Percentiles rank a stretch among this genome's conserved stretches.
Evolutionary conservation across 1,140 invertebrate genomes (phyloP).

Genomic region (Platorchestia sp.): DNA sequence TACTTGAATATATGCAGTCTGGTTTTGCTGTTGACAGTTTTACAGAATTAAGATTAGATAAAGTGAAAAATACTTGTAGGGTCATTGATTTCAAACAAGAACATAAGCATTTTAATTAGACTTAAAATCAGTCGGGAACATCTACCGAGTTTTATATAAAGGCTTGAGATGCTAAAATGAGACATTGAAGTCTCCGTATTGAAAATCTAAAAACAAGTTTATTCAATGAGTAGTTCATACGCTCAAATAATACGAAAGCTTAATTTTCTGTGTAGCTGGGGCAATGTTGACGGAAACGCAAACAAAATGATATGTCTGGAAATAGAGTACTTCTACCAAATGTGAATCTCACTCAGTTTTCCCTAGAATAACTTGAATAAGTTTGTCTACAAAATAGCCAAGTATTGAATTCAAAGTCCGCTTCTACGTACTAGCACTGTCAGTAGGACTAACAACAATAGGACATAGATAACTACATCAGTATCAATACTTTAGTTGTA

Average conservation of each 20-base stretch:
- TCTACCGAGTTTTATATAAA: neutral
- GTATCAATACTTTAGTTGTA: neutral
- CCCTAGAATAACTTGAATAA: neutral
- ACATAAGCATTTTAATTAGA: no score
- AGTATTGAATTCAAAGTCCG: neutral
- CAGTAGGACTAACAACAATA: neutral
- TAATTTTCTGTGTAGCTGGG: neutral
- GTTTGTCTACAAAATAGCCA: neutral
- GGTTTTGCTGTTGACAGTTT: no score
- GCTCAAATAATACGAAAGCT: neutral
- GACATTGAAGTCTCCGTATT: neutral
- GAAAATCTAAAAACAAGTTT: neutral
- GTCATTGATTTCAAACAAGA: no score
- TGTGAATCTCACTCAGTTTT: neutral
- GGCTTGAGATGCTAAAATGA: neutral
- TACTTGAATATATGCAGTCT: no score
- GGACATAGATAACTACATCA: neutral
- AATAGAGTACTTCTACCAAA: neutral
- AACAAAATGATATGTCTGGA: neutral
- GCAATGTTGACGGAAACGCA: neutral
- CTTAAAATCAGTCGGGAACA: no score
- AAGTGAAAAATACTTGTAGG: no score
- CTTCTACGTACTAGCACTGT: neutral
- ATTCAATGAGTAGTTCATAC: no score
- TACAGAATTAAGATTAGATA: no score